Evolutionary conservation across 1,140 invertebrate genomes (phyloP).

Genomic region (Anoplophora glabripennis): DNA sequence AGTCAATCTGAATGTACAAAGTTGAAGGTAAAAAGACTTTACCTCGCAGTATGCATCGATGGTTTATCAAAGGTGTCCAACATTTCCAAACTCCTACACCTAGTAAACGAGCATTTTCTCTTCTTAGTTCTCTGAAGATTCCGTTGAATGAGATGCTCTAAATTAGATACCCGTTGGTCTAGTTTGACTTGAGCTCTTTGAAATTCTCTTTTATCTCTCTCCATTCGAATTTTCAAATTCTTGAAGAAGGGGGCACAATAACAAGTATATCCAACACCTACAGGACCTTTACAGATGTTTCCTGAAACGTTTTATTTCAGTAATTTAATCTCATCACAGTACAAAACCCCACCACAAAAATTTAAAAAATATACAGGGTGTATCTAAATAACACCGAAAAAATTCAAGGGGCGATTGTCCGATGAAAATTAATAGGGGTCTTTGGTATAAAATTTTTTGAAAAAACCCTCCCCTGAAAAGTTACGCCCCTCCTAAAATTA

Average conservation of each 20-base stretch:
- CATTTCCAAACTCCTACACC: conserved; percentile 63
- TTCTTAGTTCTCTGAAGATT: conserved; percentile 56
- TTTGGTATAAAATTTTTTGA: too few relatives aligned
- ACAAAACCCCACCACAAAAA: too few relatives aligned
- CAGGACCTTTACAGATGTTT: conserved; percentile 91
- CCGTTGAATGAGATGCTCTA: conserved; percentile 66
- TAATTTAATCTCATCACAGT: neutral
- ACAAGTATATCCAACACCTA: conserved; percentile 80
- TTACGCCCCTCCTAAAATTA: too few relatives aligned
- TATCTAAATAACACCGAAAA: too few relatives aligned
- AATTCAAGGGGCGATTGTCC: too few relatives aligned
- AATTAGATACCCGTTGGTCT: conserved; percentile 75
- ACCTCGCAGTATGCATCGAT: conserved; percentile 40
- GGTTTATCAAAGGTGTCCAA: conserved; percentile 50
- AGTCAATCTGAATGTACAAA: too few relatives aligned
- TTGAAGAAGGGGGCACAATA: conserved; percentile 78
- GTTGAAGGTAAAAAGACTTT: too few relatives aligned
- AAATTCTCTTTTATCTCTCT: conserved; percentile 80
- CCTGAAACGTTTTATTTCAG: conserved; percentile 1
- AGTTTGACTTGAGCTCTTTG: conserved; percentile 78
- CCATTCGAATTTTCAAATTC: conserved; percentile 82
- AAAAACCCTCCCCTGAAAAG: too few relatives aligned
- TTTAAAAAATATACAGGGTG: too few relatives aligned
- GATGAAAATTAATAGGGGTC: too few relatives aligned
- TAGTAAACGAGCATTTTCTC: conserved; percentile 57